phyloP scores from a whole-genome alignment of 2,113 vertebrate genomes.

The Cynoglossus semilaevis region DNA sequence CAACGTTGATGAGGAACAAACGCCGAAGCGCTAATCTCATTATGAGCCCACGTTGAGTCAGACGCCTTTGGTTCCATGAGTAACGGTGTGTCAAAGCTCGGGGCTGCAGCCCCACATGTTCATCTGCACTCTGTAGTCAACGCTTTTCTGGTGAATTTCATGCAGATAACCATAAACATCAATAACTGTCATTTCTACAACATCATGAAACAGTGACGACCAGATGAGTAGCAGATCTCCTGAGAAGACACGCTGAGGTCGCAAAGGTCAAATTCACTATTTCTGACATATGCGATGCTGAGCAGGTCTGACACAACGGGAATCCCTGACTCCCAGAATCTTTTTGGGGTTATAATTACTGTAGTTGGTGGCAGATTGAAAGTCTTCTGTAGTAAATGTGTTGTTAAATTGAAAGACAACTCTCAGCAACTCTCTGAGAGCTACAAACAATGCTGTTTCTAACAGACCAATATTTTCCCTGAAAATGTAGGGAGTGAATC shows the following conservation, averaged over 20 bases:
- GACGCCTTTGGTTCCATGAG: background rate
- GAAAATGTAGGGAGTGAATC: background rate
- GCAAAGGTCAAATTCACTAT: constrained; percentile 40
- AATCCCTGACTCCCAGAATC: background rate
- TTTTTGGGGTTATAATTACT: no score
- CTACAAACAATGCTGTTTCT: no score
- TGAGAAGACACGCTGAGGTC: constrained; percentile 23
- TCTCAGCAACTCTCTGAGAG: no score
- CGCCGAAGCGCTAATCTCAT: background rate
- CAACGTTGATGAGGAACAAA: constrained; percentile 2
- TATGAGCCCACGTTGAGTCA: background rate
- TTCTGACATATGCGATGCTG: constrained; percentile 19
- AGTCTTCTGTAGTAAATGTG: no score
- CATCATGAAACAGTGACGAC: constrained; percentile 29
- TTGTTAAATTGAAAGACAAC: no score
- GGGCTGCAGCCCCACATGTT: background rate
- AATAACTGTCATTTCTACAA: constrained; percentile 35
- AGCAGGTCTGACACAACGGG: constrained; percentile 25
- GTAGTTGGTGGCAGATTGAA: no score
- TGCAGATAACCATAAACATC: constrained; percentile 29
- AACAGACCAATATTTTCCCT: background rate
- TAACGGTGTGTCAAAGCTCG: background rate
- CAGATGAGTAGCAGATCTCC: constrained; percentile 49
- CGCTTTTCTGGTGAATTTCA: constrained; percentile 38
- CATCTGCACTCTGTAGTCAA: constrained; percentile 6